phyloP scores from a whole-genome alignment of 2,797 vertebrate species.

The Huso huso region DNA sequence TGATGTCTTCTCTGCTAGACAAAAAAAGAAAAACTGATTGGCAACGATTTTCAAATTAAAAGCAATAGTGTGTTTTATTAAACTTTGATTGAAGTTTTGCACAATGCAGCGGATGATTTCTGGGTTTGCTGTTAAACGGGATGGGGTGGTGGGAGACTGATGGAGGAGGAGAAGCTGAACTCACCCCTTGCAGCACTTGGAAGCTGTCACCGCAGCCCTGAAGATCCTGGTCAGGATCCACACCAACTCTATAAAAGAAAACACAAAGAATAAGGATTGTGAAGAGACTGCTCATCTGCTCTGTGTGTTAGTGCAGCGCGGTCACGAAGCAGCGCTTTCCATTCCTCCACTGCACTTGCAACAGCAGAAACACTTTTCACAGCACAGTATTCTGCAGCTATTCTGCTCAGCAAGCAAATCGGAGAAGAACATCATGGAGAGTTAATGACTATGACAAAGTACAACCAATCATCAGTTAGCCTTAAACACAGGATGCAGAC shows the following conservation, averaged over 20 bases:
- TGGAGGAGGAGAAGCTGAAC: constrained; percentile 32
- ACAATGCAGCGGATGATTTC: no score
- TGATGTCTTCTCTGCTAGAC: no score
- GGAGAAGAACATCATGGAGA: no score
- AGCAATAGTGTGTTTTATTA: background rate
- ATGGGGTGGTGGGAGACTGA: no score
- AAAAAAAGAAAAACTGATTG: no score
- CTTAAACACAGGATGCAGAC: no score
- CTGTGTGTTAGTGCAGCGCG: background rate
- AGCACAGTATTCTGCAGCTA: background rate
- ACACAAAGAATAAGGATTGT: background rate
- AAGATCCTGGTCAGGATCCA: constrained; percentile 89
- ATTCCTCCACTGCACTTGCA: background rate
- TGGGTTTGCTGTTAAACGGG: no score
- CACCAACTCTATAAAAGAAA: constrained; percentile 70
- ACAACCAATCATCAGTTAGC: no score
- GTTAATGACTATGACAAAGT: no score
- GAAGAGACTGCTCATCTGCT: background rate
- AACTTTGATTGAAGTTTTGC: background rate
- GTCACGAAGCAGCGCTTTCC: background rate
- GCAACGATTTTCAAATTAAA: no score
- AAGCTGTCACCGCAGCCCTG: constrained; percentile 84
- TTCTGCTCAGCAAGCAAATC: background rate
- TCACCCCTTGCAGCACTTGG: constrained; percentile 94
- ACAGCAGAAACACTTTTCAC: background rate